Evolutionary conservation across 2,888 invertebrate genomes (phyloP).

Genomic region (Dryadula phaetusa): DNA sequence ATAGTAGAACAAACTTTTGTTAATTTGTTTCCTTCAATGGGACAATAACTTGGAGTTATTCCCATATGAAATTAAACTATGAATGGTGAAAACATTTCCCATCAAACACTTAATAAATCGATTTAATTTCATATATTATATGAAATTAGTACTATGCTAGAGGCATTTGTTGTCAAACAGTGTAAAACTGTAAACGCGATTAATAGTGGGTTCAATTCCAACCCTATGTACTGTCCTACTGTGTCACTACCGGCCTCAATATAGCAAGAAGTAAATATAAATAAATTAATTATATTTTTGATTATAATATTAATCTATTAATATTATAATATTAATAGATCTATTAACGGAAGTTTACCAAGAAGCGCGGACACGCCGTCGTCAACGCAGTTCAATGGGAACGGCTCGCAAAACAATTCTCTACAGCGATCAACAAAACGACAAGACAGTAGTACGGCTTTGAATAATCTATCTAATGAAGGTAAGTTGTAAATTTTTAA

Average conservation of each 20-base stretch:
- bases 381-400: conserved; percentile 70
- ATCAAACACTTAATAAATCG: background rate
- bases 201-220: no score
- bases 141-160: no score
- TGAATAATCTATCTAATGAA: conserved; percentile 72
- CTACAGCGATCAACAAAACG: conserved; percentile 68
- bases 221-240: no score
- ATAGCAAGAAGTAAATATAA: no score
- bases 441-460: conserved; percentile 71
- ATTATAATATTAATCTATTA: no score
- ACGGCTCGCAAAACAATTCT: conserved; percentile 75
- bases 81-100: background rate
- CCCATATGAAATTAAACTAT: background rate
- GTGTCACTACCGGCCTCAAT: no score
- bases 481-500: conserved; percentile 57
- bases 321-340: no score
- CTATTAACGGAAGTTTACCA: conserved; percentile 76
- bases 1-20: background rate
- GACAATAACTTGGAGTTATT: background rate
- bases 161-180: no score
- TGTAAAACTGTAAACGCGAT: no score
- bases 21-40: background rate
- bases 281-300: no score
- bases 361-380: conserved; percentile 74
- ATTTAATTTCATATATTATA: conserved; percentile 1